These are phyloP conservation scores for Chirona hameri DNA, from an alignment of 2,888 invertebrate genomes.

Conservation along the genomic window DNA sequence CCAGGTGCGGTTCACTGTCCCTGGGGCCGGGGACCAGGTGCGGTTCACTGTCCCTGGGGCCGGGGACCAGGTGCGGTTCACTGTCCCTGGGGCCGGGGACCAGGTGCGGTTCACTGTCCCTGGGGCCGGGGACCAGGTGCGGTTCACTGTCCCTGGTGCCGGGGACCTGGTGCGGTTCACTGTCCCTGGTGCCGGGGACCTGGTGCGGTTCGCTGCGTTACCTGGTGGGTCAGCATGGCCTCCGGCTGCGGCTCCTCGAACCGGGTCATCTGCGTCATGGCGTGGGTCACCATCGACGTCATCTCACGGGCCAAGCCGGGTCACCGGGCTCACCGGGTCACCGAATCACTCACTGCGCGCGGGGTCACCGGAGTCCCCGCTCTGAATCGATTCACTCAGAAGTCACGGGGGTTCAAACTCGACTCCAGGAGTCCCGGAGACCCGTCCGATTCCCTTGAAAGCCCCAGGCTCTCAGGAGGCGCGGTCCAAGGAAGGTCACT, in stretches of 20 bases:
- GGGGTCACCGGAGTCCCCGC: background rate
- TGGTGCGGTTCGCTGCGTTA: background rate
- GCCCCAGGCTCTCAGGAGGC: background rate
- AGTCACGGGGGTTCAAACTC: background rate
- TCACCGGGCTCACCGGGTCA: background rate
- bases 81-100: too few species aligned
- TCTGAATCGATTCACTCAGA: background rate
- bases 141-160: too few species aligned
- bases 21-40: too few species aligned
- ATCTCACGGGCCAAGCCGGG: background rate
- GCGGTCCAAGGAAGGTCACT: too few species aligned
- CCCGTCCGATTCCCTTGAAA: background rate
- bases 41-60: too few species aligned
- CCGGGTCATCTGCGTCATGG: background rate
- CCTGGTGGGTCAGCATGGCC: background rate
- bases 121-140: too few species aligned
- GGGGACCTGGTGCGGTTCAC: too few species aligned
- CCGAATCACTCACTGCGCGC: background rate
- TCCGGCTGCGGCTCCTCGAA: background rate
- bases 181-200: too few species aligned
- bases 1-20: too few species aligned
- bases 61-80: too few species aligned
- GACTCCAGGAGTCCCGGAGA: background rate
- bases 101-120: too few species aligned
- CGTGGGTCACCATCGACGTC: slow-evolving; percentile 9